Conservation (phyloP, 2,113 vertebrate genomes). For the Willisornis vidua region DNA sequence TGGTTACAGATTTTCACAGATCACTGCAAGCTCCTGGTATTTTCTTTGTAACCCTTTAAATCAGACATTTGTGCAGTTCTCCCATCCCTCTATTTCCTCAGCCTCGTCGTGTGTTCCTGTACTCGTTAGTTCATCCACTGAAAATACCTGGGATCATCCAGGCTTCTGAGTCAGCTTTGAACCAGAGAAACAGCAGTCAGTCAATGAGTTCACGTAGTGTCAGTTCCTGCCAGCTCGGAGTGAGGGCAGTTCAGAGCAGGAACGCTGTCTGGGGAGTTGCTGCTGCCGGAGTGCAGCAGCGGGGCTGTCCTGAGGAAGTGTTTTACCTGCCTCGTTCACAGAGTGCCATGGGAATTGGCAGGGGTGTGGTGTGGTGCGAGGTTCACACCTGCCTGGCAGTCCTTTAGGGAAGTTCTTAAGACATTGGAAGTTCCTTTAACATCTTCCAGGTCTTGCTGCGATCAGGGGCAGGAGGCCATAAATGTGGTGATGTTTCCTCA, state of each 20-base stretch:
- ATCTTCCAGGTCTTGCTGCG: neutral
- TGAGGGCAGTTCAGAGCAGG: neutral
- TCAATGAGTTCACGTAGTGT: neutral
- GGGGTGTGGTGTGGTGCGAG: neutral
- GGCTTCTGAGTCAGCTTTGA: neutral
- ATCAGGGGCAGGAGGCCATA: neutral
- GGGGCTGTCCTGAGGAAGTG: neutral
- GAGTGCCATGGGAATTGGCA: neutral
- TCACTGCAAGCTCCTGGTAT: neutral
- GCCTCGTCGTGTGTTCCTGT: fast-evolving
- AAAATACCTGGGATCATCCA: neutral
- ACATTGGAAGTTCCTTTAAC: neutral
- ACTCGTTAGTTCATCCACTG: neutral
- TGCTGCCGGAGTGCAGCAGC: neutral
- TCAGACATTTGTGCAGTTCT: neutral
- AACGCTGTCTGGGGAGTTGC: neutral
- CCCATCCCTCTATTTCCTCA: neutral
- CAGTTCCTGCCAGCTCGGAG: neutral
- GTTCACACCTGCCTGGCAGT: neutral
- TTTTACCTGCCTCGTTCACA: neutral
- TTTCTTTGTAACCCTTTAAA: conserved; percentile 18
- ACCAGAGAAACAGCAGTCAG: neutral
- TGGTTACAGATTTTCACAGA: neutral
- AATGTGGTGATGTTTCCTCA: neutral
- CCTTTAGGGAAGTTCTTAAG: neutral